phyloP scores from a whole-genome alignment of 2,797 vertebrate genomes.

The Tamandua tetradactyla region DNA sequence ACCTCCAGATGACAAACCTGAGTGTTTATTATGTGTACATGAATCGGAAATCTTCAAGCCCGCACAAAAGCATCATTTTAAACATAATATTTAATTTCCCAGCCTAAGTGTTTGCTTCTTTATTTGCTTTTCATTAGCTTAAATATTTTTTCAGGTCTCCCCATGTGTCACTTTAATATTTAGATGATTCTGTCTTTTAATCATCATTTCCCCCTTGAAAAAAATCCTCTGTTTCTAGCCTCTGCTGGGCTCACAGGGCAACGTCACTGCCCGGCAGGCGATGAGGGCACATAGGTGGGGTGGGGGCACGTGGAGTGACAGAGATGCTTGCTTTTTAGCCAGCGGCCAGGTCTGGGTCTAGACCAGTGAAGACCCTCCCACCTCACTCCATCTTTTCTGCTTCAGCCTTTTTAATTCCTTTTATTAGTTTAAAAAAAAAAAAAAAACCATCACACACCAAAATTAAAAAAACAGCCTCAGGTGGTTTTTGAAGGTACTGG shows the following conservation, averaged over 20 bases:
- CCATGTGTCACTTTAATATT: constrained; percentile 83
- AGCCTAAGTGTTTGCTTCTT: constrained; percentile 80
- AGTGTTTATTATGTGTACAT: constrained; percentile 93
- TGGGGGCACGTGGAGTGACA: neutral
- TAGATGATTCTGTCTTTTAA: constrained; percentile 84
- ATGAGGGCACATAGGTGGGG: neutral
- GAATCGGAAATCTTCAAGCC: constrained; percentile 86
- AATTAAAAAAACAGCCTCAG: neutral
- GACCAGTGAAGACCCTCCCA: neutral
- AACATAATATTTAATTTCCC: constrained; percentile 86
- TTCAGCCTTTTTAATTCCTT: neutral
- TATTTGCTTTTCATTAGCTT: constrained; percentile 86
- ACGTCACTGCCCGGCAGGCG: neutral
- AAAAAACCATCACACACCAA: too few relatives aligned
- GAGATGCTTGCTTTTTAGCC: neutral
- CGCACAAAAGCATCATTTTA: constrained; percentile 83
- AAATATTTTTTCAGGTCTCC: constrained; percentile 79
- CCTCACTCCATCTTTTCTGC: neutral
- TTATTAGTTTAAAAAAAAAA: neutral
- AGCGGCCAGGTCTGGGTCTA: neutral
- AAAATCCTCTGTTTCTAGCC: neutral
- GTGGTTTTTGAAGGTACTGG: neutral
- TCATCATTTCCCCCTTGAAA: constrained; percentile 70
- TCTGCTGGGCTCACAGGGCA: neutral
- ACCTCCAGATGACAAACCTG: constrained; percentile 93